Base-by-base conservation (phyloP, 92 coral and sea anemone species). In the Siderastrea radians region DNA sequence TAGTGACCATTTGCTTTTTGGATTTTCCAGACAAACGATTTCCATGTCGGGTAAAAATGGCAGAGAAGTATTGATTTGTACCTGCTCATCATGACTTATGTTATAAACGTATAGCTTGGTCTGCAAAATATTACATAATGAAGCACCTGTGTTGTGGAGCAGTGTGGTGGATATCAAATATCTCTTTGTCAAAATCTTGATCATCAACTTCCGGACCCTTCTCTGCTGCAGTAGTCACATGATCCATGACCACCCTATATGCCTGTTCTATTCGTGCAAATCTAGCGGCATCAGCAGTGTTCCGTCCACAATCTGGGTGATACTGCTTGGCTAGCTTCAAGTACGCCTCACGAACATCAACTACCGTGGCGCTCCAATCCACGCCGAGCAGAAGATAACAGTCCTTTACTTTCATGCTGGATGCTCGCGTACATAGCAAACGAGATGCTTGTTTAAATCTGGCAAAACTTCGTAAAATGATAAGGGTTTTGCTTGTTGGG, bases 91-190 rank as follows among this genome's bases (percentile, higher is more conserved):
- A 26, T 26, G 38, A 26, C 38, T 26, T 26, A 26, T 26, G 38
- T 26, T 26, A 26, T 26, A 26, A 26, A 26, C 38, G 38, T 26
- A 26, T 26, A 26, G 38, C 38, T 0, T 26, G 38, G 38, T 26
- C 38, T 26, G 38, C 38, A 53, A 53, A 5, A 9, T 5, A 53
- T 53, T 53, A 5, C 57, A 5, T 53, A 7, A 11, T 55, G 10
- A 4, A 11, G 76, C 77, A 93, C 95, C 95, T 89, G 75, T 93
- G 95, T 70, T 93, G 95, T 1, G 95, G 95, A 44, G 95, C 95
- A n/a, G 93, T 93, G 72, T 93, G 95, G 51, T 88, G 80, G 48
- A 93, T 93, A 74, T 93, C 91, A 77, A 93, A 89, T 81, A 79
- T 71, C 19, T 85, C 91, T 59, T 93, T 91, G 14, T 76, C 86